Evolutionary conservation across 1,140 invertebrate species (phyloP), one percentile per base, ranked within the genome.

Genomic region (Trigoniulus corallinus): DNA sequence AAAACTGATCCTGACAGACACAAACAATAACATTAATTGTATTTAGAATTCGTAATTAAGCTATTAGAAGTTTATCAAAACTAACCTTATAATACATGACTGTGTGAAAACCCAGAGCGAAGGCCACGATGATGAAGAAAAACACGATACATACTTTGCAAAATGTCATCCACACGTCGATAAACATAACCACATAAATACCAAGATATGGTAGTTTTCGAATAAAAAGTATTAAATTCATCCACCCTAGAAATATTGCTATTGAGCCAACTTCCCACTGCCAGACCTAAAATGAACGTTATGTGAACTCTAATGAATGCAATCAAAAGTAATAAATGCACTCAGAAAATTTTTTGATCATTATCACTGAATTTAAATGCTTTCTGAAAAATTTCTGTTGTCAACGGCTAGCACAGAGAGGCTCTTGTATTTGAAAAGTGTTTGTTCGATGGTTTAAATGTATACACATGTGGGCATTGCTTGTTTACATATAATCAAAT

Each of bases 141-240:
- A 75, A 73, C 34, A 75, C 65, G 1, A 69, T 50, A 43, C 67
- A 71, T 57, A 74, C 73, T 46, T 69, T 67, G 3, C 62, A 53
- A 56, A 75, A 72, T n/a, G 73, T 75, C 24, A 61, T 59, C 3
- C 72, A 60, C 43, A 75, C 66, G 54, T 75, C 69, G 0, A 69
- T 69, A 53, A 74, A 73, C 73, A 75, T 75, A 15, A 75, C 70
- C 1, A 74, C 72, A 56, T 72, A 75, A 52, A 75, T 74, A 26
- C 73, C 73, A 52, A 74, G 67, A 29, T 62, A 58, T 2, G 71
- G 69, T 53, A 72, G 62, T 60, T 74, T 64, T 37, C 64, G 50
- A 41, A 68, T 59, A 52, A 72, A 69, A 48, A 73, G 62, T 15
- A 74, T 59, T 3, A 74, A 57, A 45, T 72, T 70, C 47, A 74